A percentile compares a stretch with the other conserved stretches of the same genome.
Evolutionary conservation across 2,113 vertebrate genomes (phyloP).

Genomic region (Speoplatyrhinus poulsoni): DNA sequence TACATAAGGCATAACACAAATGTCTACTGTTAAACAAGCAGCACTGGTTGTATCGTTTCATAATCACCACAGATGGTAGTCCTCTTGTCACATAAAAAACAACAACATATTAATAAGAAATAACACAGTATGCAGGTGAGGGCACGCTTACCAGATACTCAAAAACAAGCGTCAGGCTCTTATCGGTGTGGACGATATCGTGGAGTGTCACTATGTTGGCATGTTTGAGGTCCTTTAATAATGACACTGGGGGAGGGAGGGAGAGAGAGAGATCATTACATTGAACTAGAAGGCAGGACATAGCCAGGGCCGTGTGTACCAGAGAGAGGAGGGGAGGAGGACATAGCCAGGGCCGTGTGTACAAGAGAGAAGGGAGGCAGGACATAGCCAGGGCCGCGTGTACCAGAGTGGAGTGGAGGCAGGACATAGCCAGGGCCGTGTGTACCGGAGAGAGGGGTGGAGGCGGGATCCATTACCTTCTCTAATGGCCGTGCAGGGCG

Average conservation of each 20-base stretch:
- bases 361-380: slow-evolving; percentile 10
- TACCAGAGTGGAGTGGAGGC: neutral
- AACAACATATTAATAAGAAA: too few species aligned
- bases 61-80: too few species aligned
- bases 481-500: slow-evolving; percentile 96
- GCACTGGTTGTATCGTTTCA: too few species aligned
- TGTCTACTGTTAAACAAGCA: too few species aligned
- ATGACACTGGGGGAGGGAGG: slow-evolving; percentile 81
- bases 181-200: slow-evolving; percentile 98
- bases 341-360: neutral
- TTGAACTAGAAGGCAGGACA: too few species aligned
- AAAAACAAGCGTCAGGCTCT: slow-evolving; percentile 97
- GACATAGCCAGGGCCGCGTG: neutral
- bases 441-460: neutral
- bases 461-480: slow-evolving; percentile 79
- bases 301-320: neutral
- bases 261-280: neutral
- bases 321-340: slow-evolving; percentile 15
- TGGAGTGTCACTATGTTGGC: slow-evolving; percentile 98
- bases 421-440: too few species aligned
- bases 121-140: neutral
- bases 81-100: too few species aligned
- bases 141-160: slow-evolving; percentile 90
- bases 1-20: too few species aligned
- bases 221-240: slow-evolving; percentile 98